phyloP scores from a whole-genome alignment of 2,797 vertebrate species.

The Paratrypauchen microcephalus region DNA sequence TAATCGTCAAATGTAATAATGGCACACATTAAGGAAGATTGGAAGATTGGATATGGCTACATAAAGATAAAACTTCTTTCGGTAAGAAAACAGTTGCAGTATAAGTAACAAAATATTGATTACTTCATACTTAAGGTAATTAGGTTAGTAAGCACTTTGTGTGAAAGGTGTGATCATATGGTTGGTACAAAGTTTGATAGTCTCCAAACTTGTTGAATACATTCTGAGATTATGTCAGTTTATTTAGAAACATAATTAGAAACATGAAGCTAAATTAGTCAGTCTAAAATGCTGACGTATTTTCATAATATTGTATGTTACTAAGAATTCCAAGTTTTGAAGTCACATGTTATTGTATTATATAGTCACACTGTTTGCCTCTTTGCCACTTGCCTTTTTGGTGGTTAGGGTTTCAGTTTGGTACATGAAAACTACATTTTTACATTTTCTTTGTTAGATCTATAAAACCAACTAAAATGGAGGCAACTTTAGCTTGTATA shows the following conservation, averaged over 20 bases:
- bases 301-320: no score
- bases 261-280: no score
- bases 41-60: not conserved
- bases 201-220: no score
- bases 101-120: no score
- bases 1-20: slow-evolving; percentile 37
- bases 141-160: no score
- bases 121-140: no score
- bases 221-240: no score
- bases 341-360: not conserved
- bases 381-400: not conserved
- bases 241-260: no score
- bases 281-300: no score
- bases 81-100: not conserved
- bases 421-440: not conserved
- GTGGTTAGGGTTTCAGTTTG: not conserved
- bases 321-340: no score
- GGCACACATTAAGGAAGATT: slow-evolving; percentile 6
- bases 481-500: not conserved
- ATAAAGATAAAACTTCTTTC: not conserved
- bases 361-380: not conserved
- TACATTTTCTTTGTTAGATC: not conserved
- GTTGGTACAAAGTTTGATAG: no score
- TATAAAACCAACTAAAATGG: not conserved
- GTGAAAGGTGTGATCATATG: no score